Evolutionary conservation across 2,113 vertebrate species (phyloP).

Genomic region (Rhombomys opimus): DNA sequence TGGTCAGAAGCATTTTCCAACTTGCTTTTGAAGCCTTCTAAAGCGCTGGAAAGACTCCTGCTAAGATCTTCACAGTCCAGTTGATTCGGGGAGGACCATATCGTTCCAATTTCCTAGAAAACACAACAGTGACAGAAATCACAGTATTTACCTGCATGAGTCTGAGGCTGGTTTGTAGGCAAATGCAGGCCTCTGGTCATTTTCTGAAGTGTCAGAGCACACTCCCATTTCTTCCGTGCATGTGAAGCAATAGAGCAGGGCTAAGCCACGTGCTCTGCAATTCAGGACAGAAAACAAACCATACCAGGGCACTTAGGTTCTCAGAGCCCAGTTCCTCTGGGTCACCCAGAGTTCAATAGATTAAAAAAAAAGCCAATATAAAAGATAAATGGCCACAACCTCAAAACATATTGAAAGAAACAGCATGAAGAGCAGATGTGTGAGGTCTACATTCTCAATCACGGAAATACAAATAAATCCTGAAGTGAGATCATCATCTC

Average conservation of each 20-base stretch:
- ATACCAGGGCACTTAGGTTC: background rate
- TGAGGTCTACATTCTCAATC: background rate
- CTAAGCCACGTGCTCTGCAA: accelerated
- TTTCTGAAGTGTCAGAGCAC: background rate
- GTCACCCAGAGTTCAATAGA: background rate
- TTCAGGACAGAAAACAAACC: background rate
- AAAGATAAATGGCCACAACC: background rate
- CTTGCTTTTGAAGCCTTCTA: constrained; percentile 56
- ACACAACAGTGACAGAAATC: background rate
- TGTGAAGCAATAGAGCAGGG: accelerated
- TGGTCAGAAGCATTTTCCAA: constrained; percentile 29
- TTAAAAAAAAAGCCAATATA: background rate
- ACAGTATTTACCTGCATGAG: accelerated
- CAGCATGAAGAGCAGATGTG: background rate
- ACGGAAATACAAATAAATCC: background rate
- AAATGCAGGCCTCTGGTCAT: accelerated
- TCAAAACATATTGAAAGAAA: background rate
- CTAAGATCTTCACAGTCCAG: constrained; percentile 74
- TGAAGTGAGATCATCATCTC: background rate
- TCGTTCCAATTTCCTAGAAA: constrained; percentile 77
- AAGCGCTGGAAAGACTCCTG: constrained; percentile 58
- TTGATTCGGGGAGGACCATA: constrained; percentile 45
- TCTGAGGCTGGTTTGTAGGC: background rate
- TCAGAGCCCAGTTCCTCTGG: too few species aligned
- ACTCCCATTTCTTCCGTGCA: background rate